Conservation (phyloP, 2,113 vertebrate genomes). For the Recurvirostra avosetta region DNA sequence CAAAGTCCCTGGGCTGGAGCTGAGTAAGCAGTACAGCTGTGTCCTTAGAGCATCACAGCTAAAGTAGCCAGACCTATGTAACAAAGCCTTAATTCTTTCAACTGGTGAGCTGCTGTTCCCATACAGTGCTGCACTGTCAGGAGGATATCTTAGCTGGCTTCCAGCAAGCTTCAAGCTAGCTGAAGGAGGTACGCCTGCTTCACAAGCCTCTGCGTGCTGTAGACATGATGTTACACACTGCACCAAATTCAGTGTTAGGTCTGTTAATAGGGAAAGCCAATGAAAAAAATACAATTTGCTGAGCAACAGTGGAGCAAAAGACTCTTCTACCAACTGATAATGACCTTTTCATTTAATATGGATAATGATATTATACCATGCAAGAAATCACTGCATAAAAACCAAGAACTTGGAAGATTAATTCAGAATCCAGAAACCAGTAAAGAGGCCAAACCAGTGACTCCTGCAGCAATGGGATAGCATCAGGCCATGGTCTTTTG, state of each 20-base stretch:
- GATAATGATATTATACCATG: background rate
- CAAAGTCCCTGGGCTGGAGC: background rate
- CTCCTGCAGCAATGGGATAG: background rate
- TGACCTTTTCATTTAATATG: background rate
- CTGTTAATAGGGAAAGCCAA: background rate
- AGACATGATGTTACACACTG: background rate
- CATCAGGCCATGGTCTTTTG: background rate
- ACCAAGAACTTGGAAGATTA: background rate
- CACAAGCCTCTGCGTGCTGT: rapidly evolving
- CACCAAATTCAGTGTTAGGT: background rate
- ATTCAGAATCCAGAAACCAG: background rate
- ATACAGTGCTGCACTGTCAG: background rate
- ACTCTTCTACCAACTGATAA: background rate
- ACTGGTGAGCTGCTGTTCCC: background rate
- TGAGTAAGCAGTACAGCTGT: background rate
- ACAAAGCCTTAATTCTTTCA: background rate
- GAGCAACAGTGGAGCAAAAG: background rate
- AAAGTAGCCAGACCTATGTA: background rate
- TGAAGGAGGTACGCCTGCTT: background rate
- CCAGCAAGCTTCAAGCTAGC: background rate
- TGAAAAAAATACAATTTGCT: background rate
- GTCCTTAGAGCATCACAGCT: background rate
- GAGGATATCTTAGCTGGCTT: background rate
- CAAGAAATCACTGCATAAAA: background rate
- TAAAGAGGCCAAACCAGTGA: background rate